Percentiles rank a stretch among this genome's conserved stretches.
Conservation (phyloP, 2,888 invertebrate genomes). For the Hemaris fuciformis region DNA sequence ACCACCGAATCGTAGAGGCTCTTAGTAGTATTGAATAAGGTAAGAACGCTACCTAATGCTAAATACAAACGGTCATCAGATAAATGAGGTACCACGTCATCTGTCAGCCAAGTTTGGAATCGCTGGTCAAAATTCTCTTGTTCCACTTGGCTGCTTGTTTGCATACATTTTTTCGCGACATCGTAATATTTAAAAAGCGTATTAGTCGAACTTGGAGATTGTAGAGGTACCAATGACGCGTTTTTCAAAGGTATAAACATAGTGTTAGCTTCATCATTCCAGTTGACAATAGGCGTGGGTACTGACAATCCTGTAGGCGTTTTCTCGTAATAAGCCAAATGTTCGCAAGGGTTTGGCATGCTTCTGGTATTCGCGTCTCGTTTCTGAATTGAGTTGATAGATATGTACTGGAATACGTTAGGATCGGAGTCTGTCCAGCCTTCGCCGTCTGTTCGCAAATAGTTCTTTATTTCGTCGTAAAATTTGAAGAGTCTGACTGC, state of each 20-base stretch:
- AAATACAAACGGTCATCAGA: constrained; percentile 83
- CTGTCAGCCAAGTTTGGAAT: constrained; percentile 78
- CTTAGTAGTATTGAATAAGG: constrained; percentile 49
- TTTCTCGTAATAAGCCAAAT: constrained; percentile 56
- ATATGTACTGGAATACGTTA: constrained; percentile 41
- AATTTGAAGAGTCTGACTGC: constrained; percentile 79
- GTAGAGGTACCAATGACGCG: constrained; percentile 44
- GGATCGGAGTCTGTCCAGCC: constrained; percentile 75
- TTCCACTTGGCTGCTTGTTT: constrained; percentile 49
- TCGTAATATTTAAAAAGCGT: constrained; percentile 81
- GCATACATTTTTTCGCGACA: constrained; percentile 75
- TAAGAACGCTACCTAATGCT: constrained; percentile 74
- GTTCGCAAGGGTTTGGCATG: constrained; percentile 45
- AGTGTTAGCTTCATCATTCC: constrained; percentile 72
- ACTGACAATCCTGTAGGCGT: constrained; percentile 48
- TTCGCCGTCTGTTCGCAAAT: constrained; percentile 80
- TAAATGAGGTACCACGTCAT: constrained; percentile 77
- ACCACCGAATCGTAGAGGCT: constrained; percentile 24
- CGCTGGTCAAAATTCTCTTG: constrained; percentile 71
- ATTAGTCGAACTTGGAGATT: constrained; percentile 46
- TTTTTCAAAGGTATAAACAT: constrained; percentile 83
- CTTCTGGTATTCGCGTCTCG: constrained; percentile 29
- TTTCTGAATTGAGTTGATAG: constrained; percentile 41
- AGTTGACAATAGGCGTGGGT: constrained; percentile 83
- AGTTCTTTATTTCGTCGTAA: constrained; percentile 80